Evolutionary conservation across 2,113 vertebrate genomes (phyloP).

Genomic region (Columba livia): DNA sequence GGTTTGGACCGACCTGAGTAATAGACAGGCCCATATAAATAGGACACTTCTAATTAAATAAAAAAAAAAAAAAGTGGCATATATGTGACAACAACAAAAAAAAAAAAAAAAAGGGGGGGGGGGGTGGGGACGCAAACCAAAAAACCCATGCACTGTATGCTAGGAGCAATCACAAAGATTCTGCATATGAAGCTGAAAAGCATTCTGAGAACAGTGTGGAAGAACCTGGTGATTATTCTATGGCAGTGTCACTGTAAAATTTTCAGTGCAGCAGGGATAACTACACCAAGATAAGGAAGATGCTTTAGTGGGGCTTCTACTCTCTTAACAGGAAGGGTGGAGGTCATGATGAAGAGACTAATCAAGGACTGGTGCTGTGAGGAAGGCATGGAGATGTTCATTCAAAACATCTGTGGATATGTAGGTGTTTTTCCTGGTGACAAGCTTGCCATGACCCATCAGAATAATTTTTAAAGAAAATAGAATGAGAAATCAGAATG

Average conservation of each 20-base stretch:
- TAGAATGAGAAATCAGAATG: background rate
- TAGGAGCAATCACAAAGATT: background rate
- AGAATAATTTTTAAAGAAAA: background rate
- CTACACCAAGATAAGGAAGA: background rate
- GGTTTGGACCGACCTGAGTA: background rate
- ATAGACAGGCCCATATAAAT: background rate
- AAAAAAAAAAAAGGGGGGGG: background rate
- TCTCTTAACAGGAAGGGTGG: background rate
- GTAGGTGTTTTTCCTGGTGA: background rate
- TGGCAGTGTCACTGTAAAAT: background rate
- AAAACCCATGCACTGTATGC: fast-evolving
- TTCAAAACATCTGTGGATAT: background rate
- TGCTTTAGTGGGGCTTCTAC: background rate
- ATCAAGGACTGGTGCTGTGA: background rate
- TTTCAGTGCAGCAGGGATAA: background rate
- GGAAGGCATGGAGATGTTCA: background rate
- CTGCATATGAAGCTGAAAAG: background rate
- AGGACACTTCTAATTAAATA: background rate
- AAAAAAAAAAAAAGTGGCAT: background rate
- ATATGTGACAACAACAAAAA: background rate
- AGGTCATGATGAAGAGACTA: background rate
- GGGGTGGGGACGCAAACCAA: background rate
- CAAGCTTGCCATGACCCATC: background rate
- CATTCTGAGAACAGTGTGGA: background rate
- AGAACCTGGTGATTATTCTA: background rate